Evolutionary conservation across 2,888 invertebrate species (phyloP).

Genomic region (Leptopilina myrica): DNA sequence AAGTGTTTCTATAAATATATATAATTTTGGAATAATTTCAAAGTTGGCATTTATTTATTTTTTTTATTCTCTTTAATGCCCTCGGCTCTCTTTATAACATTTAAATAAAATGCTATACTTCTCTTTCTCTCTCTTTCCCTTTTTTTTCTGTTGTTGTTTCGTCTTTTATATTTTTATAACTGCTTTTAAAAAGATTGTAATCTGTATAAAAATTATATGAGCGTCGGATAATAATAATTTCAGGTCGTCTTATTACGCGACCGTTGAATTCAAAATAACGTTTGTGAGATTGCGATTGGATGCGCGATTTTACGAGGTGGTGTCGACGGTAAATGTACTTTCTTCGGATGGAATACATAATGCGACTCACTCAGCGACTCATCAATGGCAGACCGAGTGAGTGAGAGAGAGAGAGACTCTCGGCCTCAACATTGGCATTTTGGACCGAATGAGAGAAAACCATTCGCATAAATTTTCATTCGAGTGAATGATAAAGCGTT

Average conservation of each 20-base stretch:
- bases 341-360: conserved; percentile 55
- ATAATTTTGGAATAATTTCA: background rate
- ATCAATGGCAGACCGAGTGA: conserved; percentile 45
- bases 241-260: conserved; percentile 44
- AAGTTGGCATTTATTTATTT: background rate
- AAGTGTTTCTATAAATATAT: background rate
- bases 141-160: no score
- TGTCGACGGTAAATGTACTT: conserved; percentile 52
- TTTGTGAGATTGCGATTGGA: conserved; percentile 53
- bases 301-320: conserved; percentile 53
- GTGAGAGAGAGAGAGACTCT: background rate
- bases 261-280: conserved; percentile 48
- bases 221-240: conserved; percentile 41
- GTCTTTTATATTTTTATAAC: background rate
- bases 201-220: conserved; percentile 21
- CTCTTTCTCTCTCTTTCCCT: no score
- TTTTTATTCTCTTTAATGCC: background rate
- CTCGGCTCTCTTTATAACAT: background rate
- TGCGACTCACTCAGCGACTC: conserved; percentile 51
- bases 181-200: conserved; percentile 17
- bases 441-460: conserved; percentile 42
- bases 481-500: conserved; percentile 22
- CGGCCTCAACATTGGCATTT: conserved; percentile 43
- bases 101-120: background rate
- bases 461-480: conserved; percentile 45